A percentile compares a stretch with the other conserved stretches of the same genome.
phyloP scores from a whole-genome alignment of 2,797 vertebrate species.

The Denticeps clupeoides region DNA sequence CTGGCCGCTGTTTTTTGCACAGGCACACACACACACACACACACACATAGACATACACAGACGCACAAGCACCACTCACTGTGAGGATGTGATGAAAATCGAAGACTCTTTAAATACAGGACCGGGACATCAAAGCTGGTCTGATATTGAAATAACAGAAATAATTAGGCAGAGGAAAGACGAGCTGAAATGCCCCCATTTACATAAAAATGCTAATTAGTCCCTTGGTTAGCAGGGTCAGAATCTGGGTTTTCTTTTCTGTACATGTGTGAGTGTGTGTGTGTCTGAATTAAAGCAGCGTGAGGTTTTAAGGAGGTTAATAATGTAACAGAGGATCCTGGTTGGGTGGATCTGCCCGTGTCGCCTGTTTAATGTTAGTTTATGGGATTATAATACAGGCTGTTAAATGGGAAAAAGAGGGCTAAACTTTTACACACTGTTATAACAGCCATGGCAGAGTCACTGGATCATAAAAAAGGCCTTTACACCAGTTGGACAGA shows the following conservation, averaged over 20 bases:
- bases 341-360: conserved; percentile 30
- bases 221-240: conserved; percentile 72
- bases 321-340: conserved; percentile 38
- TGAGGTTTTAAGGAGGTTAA: conserved; percentile 36
- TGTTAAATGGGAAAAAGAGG: conserved; percentile 58
- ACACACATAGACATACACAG: conserved; percentile 2
- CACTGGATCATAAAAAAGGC: neutral
- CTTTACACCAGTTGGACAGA: neutral
- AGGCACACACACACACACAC: conserved; percentile 20
- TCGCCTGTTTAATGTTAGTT: conserved; percentile 53
- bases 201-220: conserved; percentile 98
- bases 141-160: conserved; percentile 61
- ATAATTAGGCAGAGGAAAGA: conserved; percentile 55
- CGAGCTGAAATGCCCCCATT: conserved; percentile 78
- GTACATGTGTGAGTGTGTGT: conserved; percentile 1
- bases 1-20: no score
- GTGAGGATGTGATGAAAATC: conserved; percentile 93
- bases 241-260: conserved; percentile 81
- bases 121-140: conserved; percentile 93
- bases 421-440: conserved; percentile 57
- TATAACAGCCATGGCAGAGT: conserved; percentile 38
- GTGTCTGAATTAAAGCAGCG: conserved; percentile 24
- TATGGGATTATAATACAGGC: conserved; percentile 57
- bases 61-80: conserved; percentile 55
- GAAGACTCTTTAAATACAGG: conserved; percentile 95